phyloP scores from a whole-genome alignment of 2,888 invertebrate species.

The Molorchus minor region DNA sequence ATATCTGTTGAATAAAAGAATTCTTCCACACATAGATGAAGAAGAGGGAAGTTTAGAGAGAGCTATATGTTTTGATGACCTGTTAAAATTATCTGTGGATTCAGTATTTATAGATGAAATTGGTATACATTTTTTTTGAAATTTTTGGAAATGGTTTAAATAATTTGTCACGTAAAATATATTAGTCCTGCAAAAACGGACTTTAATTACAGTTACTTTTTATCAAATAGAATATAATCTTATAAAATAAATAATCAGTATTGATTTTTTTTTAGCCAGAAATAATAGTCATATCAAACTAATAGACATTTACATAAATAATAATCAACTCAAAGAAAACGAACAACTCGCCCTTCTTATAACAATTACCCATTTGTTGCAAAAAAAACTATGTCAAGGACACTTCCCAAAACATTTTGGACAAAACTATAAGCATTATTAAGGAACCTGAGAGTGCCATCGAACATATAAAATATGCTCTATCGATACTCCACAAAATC shows the following conservation, averaged over 20 bases:
- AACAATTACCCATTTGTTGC: slow-evolving; percentile 54
- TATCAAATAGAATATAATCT: too few species aligned
- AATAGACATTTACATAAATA: slow-evolving; percentile 39
- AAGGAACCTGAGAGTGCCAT: slow-evolving; percentile 39
- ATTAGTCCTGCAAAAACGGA: too few species aligned
- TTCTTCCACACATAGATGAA: slow-evolving; percentile 46
- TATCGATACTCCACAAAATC: slow-evolving; percentile 55
- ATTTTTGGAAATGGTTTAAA: too few species aligned
- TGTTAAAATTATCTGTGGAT: slow-evolving; percentile 51
- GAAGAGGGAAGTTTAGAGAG: slow-evolving; percentile 26
- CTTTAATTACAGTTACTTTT: too few species aligned
- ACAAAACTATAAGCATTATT: slow-evolving; percentile 48
- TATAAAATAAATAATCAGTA: too few species aligned
- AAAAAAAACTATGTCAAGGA: slow-evolving; percentile 47
- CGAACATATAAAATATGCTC: slow-evolving; percentile 48
- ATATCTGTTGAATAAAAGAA: slow-evolving; percentile 49
- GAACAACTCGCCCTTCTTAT: slow-evolving; percentile 40
- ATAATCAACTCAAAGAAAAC: slow-evolving; percentile 31
- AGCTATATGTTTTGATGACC: slow-evolving; percentile 46
- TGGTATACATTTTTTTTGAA: too few species aligned
- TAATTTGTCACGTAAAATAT: too few species aligned
- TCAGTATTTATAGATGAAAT: slow-evolving; percentile 55
- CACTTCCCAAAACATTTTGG: slow-evolving; percentile 45
- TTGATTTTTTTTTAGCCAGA: slow-evolving; percentile 43
- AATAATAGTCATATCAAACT: slow-evolving; percentile 35